Percentiles rank a stretch among this genome's conserved stretches.
These are phyloP conservation scores for Syndactyla subalaris DNA, from an alignment of 2,797 vertebrate species.

Conservation along the genomic window DNA sequence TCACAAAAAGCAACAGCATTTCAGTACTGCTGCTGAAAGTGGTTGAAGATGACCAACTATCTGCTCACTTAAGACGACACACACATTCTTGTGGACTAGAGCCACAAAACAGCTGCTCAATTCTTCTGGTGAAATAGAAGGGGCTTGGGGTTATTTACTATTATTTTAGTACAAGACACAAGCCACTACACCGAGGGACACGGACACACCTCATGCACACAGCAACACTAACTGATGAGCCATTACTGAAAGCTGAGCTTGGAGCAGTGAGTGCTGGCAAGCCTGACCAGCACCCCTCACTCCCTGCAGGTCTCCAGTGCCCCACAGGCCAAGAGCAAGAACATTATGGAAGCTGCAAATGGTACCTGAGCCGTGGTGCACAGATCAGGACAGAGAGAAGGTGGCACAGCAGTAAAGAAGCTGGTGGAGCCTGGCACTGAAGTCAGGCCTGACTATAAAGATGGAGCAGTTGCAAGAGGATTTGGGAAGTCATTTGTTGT, in stretches of 20 bases:
- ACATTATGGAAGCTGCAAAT: not conserved
- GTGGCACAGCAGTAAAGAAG: not conserved
- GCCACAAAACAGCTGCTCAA: not conserved
- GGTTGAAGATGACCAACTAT: not conserved
- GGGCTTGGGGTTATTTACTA: not conserved
- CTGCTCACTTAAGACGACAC: not conserved
- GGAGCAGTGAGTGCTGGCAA: not conserved
- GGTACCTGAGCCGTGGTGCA: not conserved
- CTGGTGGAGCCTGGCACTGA: not conserved
- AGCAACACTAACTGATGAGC: not conserved
- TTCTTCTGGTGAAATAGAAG: not conserved
- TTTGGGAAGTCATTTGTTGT: accelerated
- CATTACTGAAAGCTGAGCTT: not conserved
- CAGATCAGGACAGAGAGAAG: not conserved
- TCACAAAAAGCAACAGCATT: not conserved
- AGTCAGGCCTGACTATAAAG: not conserved
- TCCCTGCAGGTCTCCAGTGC: not conserved
- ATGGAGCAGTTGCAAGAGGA: not conserved
- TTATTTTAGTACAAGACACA: not conserved
- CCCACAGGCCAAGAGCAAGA: not conserved
- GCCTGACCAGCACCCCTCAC: not conserved
- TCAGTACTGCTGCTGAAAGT: not conserved
- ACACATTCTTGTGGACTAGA: not conserved
- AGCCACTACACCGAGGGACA: not conserved
- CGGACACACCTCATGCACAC: not conserved